Evolutionary conservation across 2,888 invertebrate genomes (phyloP).

Genomic region (Drosophila melanocephala): DNA sequence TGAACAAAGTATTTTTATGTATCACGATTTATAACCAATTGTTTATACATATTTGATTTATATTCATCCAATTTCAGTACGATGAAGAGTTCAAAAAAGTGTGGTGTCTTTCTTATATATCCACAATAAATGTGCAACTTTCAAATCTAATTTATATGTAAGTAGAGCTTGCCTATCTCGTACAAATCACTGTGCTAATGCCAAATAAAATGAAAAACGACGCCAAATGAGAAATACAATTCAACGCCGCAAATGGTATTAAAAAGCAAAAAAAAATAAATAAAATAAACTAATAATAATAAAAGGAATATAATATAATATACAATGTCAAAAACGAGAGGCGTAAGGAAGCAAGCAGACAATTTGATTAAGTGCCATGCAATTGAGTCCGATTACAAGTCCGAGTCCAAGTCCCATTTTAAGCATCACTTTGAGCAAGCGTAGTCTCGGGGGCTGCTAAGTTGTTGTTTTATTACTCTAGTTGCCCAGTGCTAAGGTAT

Average conservation of each 20-base stretch:
- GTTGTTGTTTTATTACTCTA: constrained; percentile 22
- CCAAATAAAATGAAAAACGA: constrained; percentile 65
- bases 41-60: not conserved
- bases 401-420: not conserved
- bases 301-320: constrained; percentile 18
- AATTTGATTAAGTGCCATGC: constrained; percentile 68
- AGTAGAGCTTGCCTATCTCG: constrained; percentile 16
- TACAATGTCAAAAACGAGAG: constrained; percentile 46
- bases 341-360: constrained; percentile 36
- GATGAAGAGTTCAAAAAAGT: not conserved
- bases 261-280: constrained; percentile 26
- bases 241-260: constrained; percentile 59
- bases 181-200: constrained; percentile 10
- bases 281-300: not conserved
- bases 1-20: not conserved
- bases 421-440: not conserved
- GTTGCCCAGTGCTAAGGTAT: constrained; percentile 22
- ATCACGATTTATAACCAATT: not conserved
- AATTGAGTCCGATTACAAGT: constrained; percentile 24
- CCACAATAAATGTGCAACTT: not conserved
- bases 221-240: constrained; percentile 47
- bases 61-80: not conserved
- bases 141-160: constrained; percentile 4
- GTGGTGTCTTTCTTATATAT: not conserved
- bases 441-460: not conserved